Evolutionary conservation across 2,113 vertebrate species (phyloP).

Genomic region (Pluvialis apricaria): DNA sequence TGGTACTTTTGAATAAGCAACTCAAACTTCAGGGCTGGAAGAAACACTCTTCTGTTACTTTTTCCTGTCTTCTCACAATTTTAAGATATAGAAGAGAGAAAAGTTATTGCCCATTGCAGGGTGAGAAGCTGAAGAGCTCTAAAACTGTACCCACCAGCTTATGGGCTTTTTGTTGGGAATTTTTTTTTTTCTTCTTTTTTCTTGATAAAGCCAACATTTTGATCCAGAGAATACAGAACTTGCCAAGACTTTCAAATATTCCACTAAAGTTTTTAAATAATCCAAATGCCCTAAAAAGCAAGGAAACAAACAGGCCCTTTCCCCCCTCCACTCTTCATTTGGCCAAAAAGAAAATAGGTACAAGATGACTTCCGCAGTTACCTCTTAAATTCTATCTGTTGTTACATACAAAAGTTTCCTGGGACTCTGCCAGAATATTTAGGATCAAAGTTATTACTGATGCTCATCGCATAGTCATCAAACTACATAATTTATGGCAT

Average conservation of each 20-base stretch:
- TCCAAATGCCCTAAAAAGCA: neutral
- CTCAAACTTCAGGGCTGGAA: neutral
- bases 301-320: neutral
- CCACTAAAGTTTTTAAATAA: neutral
- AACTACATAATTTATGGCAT: constrained; percentile 13
- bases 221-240: neutral
- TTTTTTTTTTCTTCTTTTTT: neutral
- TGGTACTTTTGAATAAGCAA: neutral
- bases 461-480: neutral
- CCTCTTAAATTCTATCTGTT: neutral
- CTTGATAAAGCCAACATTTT: neutral
- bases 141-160: neutral
- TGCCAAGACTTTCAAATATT: neutral
- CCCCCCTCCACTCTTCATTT: neutral
- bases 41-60: neutral
- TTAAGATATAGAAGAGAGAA: neutral
- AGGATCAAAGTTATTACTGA: neutral
- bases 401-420: neutral
- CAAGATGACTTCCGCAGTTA: neutral
- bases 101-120: neutral
- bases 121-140: neutral
- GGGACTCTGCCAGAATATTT: neutral
- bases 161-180: neutral
- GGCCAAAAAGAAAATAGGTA: neutral
- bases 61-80: neutral